Conservation (phyloP, 92 coral and sea anemone species). For the Plumapathes pennacea region DNA sequence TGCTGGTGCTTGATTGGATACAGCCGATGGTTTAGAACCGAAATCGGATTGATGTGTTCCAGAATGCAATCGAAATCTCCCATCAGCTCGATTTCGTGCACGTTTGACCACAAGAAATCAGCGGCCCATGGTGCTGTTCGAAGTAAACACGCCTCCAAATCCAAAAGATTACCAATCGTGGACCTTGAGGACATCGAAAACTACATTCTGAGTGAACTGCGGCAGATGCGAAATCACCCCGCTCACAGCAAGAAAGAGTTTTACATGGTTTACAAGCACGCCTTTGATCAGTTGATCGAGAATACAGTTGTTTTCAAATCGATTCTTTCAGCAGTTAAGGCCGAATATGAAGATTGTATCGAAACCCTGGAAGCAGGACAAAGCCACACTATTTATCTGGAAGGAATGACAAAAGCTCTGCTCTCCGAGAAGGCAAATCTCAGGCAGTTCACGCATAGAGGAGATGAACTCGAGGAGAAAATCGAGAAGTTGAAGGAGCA, state of each 20-base stretch:
- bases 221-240: constrained; percentile 51
- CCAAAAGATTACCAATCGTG: constrained; percentile 24
- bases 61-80: no score
- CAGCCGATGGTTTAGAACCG: no score
- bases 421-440: constrained; percentile 79
- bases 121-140: no score
- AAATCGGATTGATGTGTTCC: no score
- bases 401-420: constrained; percentile 77
- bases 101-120: no score
- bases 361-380: constrained; percentile 86
- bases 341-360: constrained; percentile 80
- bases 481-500: constrained; percentile 47
- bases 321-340: constrained; percentile 73
- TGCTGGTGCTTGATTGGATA: no score
- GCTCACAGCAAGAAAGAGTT: constrained; percentile 62
- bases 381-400: constrained; percentile 75
- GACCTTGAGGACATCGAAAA: constrained; percentile 66
- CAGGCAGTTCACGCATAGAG: constrained; percentile 67
- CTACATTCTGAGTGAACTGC: constrained; percentile 68
- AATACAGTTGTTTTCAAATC: constrained; percentile 73
- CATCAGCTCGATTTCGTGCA: no score
- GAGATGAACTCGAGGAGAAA: constrained; percentile 82
- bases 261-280: constrained; percentile 72
- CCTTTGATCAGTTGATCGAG: constrained; percentile 85
- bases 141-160: constrained; percentile 3